Percentiles rank a stretch among this genome's conserved stretches.
Conservation (phyloP, 2,113 vertebrate genomes). For the Tachycineta bicolor region DNA sequence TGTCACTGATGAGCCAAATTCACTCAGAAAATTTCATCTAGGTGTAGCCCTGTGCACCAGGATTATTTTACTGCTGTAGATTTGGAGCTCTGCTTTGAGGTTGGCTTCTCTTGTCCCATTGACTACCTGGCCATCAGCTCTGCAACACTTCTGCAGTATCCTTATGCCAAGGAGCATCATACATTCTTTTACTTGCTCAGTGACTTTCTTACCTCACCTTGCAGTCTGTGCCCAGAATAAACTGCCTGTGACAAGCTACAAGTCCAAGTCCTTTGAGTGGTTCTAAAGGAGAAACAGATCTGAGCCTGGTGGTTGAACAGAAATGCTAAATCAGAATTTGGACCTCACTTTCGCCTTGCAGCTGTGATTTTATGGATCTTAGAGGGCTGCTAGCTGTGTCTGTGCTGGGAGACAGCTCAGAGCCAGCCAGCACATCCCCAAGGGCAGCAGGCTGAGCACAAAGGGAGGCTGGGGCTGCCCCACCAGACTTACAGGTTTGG, state of each 20-base stretch:
- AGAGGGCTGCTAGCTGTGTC: not conserved
- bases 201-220: conserved; percentile 46
- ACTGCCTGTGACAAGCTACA: conserved; percentile 17
- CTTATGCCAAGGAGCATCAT: not conserved
- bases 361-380: not conserved
- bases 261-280: not conserved
- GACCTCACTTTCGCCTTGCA: not conserved
- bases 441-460: not conserved
- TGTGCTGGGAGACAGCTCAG: not conserved
- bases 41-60: not conserved
- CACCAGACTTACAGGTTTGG: not conserved
- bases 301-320: conserved; percentile 18
- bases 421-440: not conserved
- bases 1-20: not conserved
- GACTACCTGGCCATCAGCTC: not conserved
- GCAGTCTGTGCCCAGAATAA: conserved; percentile 16
- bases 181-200: not conserved
- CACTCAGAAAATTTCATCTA: not conserved
- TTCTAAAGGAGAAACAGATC: not conserved
- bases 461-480: not conserved
- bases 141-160: not conserved
- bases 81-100: not conserved
- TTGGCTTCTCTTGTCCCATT: not conserved
- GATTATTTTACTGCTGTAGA: not conserved
- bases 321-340: not conserved